Evolutionary conservation across 2,888 invertebrate species (phyloP), one percentile per base, ranked within the genome.

Genomic region (Unio pictorum): DNA sequence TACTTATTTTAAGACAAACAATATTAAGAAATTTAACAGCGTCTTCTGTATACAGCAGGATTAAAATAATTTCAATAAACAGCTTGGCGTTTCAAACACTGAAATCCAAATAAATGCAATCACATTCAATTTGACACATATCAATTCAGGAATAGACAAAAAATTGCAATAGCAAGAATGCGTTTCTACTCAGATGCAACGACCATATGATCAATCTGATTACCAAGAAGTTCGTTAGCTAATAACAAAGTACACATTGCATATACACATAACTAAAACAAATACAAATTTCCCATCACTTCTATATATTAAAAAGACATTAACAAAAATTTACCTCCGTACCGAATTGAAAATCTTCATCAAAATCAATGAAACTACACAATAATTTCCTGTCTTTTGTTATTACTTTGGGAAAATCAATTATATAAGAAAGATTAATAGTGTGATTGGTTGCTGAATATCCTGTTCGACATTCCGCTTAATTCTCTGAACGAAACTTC

Each of bases 381-480:
- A 18, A 63, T 15, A 34, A 26, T 54, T 68, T 34, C 56, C 59
- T 26, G 45, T 63, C 8, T 34, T 68, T 59, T 59, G 1, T 34
- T 34, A 34, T 20, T 15, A 26, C 6, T 34, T 5, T 62, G 55
- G 57, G 20, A 60, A 57, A 11, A 58, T 64, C 54, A 56, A 26
- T 64, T 1, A 57, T 7, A 15, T 2, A 65, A 4, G 18, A 6
- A 23, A 65, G 55, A 26, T 34, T 3, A 57, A 59, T 60, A n/a
- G 64, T 58, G 54, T 68, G 56, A 59, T 68, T 60, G 57, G 58
- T 64, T n/a, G 68, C 64, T 7, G n/a, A 57, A 45, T 63, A 58
- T 5, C 54, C 18, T 59, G 60, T 67, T 60, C 66, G 45, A 55
- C 58, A 68, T 18, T 60, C 63, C 5, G 59, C 56, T 54, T 68